These are phyloP conservation scores for Gymnocypris eckloni DNA, from an alignment of 2,797 vertebrate genomes.

Conservation along the genomic window DNA sequence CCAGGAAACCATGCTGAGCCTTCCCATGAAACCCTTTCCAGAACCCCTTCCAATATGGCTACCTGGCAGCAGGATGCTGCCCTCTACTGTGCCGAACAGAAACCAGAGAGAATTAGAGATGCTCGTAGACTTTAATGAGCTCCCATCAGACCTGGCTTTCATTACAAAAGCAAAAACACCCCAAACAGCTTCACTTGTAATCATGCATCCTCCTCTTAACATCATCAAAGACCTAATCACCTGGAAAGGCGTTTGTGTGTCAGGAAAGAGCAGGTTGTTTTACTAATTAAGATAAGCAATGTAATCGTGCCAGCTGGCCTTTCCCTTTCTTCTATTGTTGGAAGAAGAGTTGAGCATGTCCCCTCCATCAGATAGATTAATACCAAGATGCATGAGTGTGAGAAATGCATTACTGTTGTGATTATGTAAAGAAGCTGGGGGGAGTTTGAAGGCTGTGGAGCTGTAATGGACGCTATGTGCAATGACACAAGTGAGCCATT, in stretches of 20 bases:
- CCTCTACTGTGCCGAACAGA: slow-evolving; percentile 20
- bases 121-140: slow-evolving; percentile 62
- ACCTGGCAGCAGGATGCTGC: slow-evolving; percentile 21
- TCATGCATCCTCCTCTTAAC: slow-evolving; percentile 67
- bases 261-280: slow-evolving; percentile 63
- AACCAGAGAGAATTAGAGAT: neutral
- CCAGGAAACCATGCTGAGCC: neutral
- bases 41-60: slow-evolving; percentile 6
- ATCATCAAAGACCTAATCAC: slow-evolving; percentile 71
- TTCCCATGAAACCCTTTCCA: neutral
- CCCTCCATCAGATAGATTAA: neutral
- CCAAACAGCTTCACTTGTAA: slow-evolving; percentile 66
- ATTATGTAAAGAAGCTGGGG: slow-evolving; percentile 16
- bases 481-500: neutral
- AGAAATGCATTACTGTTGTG: slow-evolving; percentile 17
- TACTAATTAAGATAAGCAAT: slow-evolving; percentile 68
- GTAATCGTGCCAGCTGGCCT: neutral
- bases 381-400: neutral
- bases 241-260: slow-evolving; percentile 67
- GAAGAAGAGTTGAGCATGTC: neutral
- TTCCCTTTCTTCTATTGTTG: neutral
- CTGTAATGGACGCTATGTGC: neutral
- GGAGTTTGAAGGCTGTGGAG: neutral
- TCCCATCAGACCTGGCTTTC: slow-evolving; percentile 66
- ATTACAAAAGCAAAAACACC: slow-evolving; percentile 54